Evolutionary conservation across 37 sponge, comb jelly and placozoan genomes (phyloP), one percentile per base, ranked within the genome.

Genomic region (Cladorhizidae sp.): DNA sequence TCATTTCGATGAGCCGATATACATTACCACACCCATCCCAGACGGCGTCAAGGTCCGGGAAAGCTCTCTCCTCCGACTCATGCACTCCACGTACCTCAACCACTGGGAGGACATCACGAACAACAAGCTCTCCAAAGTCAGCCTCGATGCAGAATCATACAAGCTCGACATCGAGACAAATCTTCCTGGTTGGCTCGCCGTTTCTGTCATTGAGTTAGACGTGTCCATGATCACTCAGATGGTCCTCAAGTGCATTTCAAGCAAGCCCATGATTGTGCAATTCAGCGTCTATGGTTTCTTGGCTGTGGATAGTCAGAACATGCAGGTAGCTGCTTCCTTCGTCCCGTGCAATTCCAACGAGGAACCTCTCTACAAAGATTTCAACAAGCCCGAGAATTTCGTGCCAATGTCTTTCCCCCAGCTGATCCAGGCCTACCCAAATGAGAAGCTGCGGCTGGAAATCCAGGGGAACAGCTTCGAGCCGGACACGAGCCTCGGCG

Each of bases 91-190:
- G 38, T 87, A 76, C 72, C 78, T 82, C 64, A 51, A 76, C 5
- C 75, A 81, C 40, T 87, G 88, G 88, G 29, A 74, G 26, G 88
- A 87, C 61, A 81, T 87, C 57, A 87, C 88, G 7, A 64, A 81
- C 40, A 63, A 81, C 18, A 18, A 42, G 36, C 14, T 29, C 1
- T 74, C 77, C 6, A n/a, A 25, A 29, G 42, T 87, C 45, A 32
- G 22, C 0, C 21, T 75, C 2, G 17, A 52, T 0, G 73, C 39
- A 9, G 40, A 40, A 54, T 45, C 49, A 12, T 12, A 9, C 5
- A 9, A 12, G 9, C 15, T 87, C 26, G 20, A 33, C 31, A 71
- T 87, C 35, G 26, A 28, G 21, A 82, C 88, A 1, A 72, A 81
- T 35, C 63, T 56, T 0, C 42, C 73, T 0, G 88, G 88, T 5